Evolutionary conservation across 2,888 invertebrate genomes (phyloP).

Genomic region (Temnothorax rugatulus): DNA sequence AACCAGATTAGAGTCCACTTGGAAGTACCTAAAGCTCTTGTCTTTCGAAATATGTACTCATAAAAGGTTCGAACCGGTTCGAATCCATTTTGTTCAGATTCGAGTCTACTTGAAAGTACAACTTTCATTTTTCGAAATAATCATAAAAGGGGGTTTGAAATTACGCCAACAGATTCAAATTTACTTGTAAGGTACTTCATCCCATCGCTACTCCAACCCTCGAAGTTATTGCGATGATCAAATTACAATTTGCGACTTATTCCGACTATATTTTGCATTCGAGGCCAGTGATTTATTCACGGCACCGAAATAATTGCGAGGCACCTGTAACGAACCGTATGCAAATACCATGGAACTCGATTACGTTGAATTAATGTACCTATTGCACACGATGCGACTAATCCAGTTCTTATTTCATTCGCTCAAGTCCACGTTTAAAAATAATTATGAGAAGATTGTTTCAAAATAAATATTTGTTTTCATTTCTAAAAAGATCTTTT

Average conservation of each 20-base stretch:
- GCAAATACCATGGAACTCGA: neutral
- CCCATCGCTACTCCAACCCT: neutral
- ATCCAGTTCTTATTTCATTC: neutral
- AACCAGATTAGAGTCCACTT: too few species aligned
- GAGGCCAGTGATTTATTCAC: neutral
- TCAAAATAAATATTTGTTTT: neutral
- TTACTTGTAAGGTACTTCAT: neutral
- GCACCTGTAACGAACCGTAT: neutral
- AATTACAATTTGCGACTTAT: slow-evolving; percentile 13
- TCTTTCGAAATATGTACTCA: too few species aligned
- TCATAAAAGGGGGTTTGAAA: neutral
- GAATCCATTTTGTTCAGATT: too few species aligned
- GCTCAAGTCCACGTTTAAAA: neutral
- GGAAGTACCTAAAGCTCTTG: too few species aligned
- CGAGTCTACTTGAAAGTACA: too few species aligned
- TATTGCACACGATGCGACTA: neutral
- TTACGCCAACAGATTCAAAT: neutral
- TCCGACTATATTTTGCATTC: neutral
- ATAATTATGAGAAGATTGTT: neutral
- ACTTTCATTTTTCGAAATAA: neutral
- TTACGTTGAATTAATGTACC: neutral
- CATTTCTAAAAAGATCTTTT: neutral
- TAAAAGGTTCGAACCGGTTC: too few species aligned
- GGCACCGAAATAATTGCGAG: neutral
- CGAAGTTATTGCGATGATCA: neutral